Conservation (phyloP, 2,888 invertebrate species). For the Coleophora deauratella region DNA sequence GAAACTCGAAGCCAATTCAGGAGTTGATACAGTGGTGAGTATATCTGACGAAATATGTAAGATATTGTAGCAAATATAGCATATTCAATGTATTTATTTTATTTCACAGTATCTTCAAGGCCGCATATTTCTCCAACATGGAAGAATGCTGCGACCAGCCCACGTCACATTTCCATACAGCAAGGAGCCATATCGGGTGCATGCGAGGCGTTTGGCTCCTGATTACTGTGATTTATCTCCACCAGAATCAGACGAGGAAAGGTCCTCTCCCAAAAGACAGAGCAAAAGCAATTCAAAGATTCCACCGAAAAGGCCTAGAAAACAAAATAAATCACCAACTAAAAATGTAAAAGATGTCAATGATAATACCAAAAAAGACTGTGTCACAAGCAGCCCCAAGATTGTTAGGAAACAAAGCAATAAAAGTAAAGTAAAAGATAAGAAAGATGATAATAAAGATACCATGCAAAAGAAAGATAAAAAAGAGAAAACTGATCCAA, state of each 20-base stretch:
- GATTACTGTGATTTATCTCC: slow-evolving; percentile 41
- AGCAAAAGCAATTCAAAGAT: slow-evolving; percentile 34
- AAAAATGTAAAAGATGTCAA: slow-evolving; percentile 57
- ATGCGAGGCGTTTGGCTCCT: slow-evolving; percentile 49
- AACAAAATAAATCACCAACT: slow-evolving; percentile 57
- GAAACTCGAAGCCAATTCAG: slow-evolving; percentile 39
- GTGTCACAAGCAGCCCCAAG: slow-evolving; percentile 39
- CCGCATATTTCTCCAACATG: slow-evolving; percentile 81
- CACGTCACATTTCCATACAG: slow-evolving; percentile 72
- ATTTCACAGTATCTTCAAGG: slow-evolving; percentile 83
- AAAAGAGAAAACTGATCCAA: slow-evolving; percentile 28
- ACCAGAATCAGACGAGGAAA: slow-evolving; percentile 51
- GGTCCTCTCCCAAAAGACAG: slow-evolving; percentile 44
- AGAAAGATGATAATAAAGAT: slow-evolving; percentile 27
- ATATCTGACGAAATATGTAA: neutral
- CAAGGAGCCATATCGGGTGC: slow-evolving; percentile 60
- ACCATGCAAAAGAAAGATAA: slow-evolving; percentile 27
- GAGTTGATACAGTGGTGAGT: slow-evolving; percentile 52
- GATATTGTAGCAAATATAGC: too few relatives aligned
- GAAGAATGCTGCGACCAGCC: slow-evolving; percentile 79
- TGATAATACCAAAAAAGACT: slow-evolving; percentile 55
- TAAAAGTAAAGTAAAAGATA: slow-evolving; percentile 25
- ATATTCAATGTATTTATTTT: neutral
- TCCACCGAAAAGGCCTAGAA: slow-evolving; percentile 47
- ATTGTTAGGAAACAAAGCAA: slow-evolving; percentile 21